Evolutionary conservation across 2,113 vertebrate species (phyloP), one percentile per base, ranked within the genome.

Genomic region (Diadophis punctatus): DNA sequence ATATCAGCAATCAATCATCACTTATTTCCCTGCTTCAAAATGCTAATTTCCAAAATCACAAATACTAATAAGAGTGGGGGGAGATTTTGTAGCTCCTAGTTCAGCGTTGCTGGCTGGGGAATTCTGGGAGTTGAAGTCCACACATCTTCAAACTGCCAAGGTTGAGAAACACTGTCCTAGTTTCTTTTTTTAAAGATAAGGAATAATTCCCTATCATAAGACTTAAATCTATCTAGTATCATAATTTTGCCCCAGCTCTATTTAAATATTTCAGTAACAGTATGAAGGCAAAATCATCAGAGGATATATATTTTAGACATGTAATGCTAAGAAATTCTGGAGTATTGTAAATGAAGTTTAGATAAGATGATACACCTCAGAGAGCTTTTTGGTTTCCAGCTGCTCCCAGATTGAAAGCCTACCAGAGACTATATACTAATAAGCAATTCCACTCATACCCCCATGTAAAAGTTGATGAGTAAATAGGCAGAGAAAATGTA

Each of bases 381-480:
- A 90, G 92, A 87, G 56, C 56, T 95, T 88, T 93, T 87, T 92
- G 20, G 93, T 92, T 5, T 0, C 68, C 89, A 95, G 92, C 91
- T 94, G 94, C 80, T 95, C 74, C 23, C 93, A 90, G 91, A 96
- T 93, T 94, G 94, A 96, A 93, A 93, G 68, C 96, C 94, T 58
- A 86, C 74, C 91, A 9, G 91, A 94, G 92, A 92, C 85, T 53
- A 93, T 53, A 93, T 89, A 92, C 92, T 60, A 52, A 87, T 0
- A 96, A 93, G 96, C 95, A 91, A 93, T 91, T 95, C 87, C 91
- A 90, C 95, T 94, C 85, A 93, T 96, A 94, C 94, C 92, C 94
- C 95, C 91, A 90, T 96, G 91, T 53, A 95, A 95, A 93, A 94
- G 90, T 94, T 43, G 92, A 86, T 91, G 95, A 51, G 95, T 95